Evolutionary conservation across 2,113 vertebrate species (phyloP).

Genomic region (Cyphomyrus discorhynchus): DNA sequence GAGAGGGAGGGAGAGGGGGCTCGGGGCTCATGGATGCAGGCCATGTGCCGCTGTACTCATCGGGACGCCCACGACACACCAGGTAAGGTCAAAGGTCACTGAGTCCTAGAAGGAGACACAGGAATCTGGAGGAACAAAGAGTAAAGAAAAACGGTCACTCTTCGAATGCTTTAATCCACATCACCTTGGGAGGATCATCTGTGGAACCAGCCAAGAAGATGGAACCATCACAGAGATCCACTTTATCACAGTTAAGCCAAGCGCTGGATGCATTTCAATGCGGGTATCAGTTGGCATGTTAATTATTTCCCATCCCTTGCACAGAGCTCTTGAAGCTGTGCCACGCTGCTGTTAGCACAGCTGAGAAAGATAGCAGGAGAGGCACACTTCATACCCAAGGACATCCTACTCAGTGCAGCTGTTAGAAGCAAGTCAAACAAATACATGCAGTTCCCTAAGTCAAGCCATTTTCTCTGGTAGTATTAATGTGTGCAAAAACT

Average conservation of each 20-base stretch:
- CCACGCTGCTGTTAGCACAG: not conserved
- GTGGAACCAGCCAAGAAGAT: not conserved
- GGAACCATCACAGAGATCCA: not conserved
- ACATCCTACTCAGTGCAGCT: not conserved
- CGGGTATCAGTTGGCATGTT: not conserved
- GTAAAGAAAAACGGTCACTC: not conserved
- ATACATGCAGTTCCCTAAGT: not conserved
- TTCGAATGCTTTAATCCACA: not conserved
- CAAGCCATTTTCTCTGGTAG: not conserved
- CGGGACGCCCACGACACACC: conserved; percentile 16
- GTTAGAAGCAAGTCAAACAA: conserved; percentile 7
- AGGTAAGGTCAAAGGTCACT: not conserved
- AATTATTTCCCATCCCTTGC: not conserved
- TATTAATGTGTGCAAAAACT: not conserved
- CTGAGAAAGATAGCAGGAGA: not conserved
- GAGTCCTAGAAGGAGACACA: not conserved
- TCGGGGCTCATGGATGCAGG: conserved; percentile 79
- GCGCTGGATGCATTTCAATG: not conserved
- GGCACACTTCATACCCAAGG: not conserved
- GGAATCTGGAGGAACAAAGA: conserved; percentile 17
- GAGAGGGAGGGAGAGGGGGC: conserved; percentile 83
- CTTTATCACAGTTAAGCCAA: not conserved
- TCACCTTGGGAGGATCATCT: not conserved
- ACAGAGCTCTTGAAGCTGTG: not conserved
- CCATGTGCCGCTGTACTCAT: conserved; percentile 62